Conservation (phyloP, 35 echinoderm and acorn worm genomes). For the Eucidaris tribuloides region DNA sequence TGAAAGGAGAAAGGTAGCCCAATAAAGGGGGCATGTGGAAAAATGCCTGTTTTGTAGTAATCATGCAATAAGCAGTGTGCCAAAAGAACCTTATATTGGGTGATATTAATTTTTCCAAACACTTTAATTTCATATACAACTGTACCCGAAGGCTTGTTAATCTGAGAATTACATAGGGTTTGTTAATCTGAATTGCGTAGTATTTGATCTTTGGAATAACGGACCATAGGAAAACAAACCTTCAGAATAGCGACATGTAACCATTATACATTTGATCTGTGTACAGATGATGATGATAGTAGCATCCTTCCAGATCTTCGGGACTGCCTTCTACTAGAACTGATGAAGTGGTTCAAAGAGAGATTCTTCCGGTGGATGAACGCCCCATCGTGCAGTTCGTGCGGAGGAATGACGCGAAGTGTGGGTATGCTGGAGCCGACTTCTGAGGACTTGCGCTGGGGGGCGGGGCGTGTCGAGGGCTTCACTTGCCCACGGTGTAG, state of each 20-base stretch:
- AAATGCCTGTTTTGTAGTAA: no score
- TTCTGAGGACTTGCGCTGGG: constrained; percentile 71
- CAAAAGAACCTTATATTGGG: no score
- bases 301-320: constrained; percentile 43
- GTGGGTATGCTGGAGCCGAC: constrained; percentile 72
- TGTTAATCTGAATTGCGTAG: no score
- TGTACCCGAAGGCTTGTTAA: no score
- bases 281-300: constrained; percentile 6
- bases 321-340: constrained; percentile 83
- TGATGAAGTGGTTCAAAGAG: constrained; percentile 93
- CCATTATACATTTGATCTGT: neutral
- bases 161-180: neutral
- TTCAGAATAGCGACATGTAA: no score
- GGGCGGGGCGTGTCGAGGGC: constrained; percentile 68
- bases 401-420: constrained; percentile 55
- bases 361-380: constrained; percentile 92
- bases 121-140: no score
- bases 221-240: neutral
- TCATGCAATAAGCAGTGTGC: no score
- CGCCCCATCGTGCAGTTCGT: constrained; percentile 62
- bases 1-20: no score
- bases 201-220: no score
- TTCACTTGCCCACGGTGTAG: constrained; percentile 76
- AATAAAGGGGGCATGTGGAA: no score
- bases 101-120: no score